Conservation (phyloP, 2,797 vertebrate genomes). For the Amphiprion clarkii region DNA sequence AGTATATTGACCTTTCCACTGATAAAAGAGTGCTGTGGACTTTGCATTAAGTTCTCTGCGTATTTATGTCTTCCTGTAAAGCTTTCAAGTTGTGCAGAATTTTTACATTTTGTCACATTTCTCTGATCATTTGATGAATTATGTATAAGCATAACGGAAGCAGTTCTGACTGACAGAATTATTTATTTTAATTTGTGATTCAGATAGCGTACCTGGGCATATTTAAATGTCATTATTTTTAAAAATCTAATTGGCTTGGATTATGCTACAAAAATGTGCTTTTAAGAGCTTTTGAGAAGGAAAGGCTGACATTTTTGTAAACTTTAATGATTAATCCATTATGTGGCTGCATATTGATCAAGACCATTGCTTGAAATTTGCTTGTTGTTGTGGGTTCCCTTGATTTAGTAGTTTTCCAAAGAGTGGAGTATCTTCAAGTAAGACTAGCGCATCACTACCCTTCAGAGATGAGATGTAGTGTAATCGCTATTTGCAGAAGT, state of each 20-base stretch:
- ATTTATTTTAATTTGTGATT: constrained; percentile 11
- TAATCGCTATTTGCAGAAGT: too few relatives aligned
- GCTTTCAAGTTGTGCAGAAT: constrained; percentile 19
- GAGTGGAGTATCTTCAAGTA: too few relatives aligned
- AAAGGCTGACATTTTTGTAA: neutral
- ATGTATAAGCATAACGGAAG: constrained; percentile 16
- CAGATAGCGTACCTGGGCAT: neutral
- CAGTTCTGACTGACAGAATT: constrained; percentile 1
- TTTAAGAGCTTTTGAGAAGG: neutral
- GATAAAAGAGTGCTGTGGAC: neutral
- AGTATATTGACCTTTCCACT: neutral
- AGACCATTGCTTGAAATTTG: neutral
- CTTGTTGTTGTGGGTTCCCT: neutral
- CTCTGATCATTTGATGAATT: constrained; percentile 23
- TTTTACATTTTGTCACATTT: neutral
- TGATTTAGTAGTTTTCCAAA: constrained; percentile 1
- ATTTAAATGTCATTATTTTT: constrained; percentile 2
- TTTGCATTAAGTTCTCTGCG: neutral
- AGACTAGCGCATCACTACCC: too few relatives aligned
- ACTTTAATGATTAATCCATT: constrained; percentile 3
- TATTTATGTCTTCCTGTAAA: constrained; percentile 21
- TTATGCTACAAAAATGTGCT: neutral
- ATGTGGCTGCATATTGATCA: constrained; percentile 9
- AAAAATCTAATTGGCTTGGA: neutral
- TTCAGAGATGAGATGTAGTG: too few relatives aligned